Evolutionary conservation across 2,888 invertebrate species (phyloP), one percentile per base, ranked within the genome.

Genomic region (Erpobdella octoculata): DNA sequence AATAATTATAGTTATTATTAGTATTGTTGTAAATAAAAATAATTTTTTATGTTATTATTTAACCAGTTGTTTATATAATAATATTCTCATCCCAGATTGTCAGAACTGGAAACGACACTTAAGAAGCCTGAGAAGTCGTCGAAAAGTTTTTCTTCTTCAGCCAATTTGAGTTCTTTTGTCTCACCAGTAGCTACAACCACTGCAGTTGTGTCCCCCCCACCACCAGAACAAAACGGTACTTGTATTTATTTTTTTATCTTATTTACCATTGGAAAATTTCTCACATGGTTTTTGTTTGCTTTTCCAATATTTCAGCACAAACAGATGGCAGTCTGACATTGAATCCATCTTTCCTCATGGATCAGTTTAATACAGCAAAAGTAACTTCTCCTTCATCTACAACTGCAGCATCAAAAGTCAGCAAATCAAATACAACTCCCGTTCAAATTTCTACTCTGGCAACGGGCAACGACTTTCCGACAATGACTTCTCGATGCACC

Each of bases 51-150:
- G 46, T 41, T 41, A 41, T 41, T 41, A n/a, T 41, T 61, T 2
- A 61, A 28, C 28, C 4, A 28, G 25, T 5, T 33, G 62, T 33
- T 35, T 6, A 33, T 6, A 31, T 12, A 18, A 62, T 4, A 35
- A 12, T 35, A 35, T 21, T 62, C 62, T 1, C n/a, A 18, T 9
- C 65, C 61, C 71, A 72, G 69, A 31, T 38, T 71, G 28, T 33
- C 31, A 9, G 71, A 71, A 9, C 12, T 67, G 12, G 66, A 66
- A 28, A 15, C 28, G 25, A 36, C 41, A n/a, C 58, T 64, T 31
- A 71, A 67, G 67, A 71, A 71, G 36, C 9, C 28, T 18, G 71
- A 71, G 31, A 71, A 21, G n/a, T 21, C 28, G 5, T 62, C 31
- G n/a, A 62, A 62, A 31, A 62, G 28, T 15, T 28, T 53, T 9